Evolutionary conservation across 92 coral and sea anemone species (phyloP).

Genomic region (Umimayanthus chanpuru): DNA sequence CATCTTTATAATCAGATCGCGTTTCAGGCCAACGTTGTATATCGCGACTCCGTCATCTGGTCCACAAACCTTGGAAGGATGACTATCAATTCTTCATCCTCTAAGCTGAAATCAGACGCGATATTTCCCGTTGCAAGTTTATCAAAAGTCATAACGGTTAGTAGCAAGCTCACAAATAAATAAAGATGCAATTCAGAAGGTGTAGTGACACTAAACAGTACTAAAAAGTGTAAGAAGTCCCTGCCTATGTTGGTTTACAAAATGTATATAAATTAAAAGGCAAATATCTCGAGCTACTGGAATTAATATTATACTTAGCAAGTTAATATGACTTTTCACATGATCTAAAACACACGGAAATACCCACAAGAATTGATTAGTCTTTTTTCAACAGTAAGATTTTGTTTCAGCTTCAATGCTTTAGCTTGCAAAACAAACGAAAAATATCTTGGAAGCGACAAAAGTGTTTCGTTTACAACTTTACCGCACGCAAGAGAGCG

Average conservation of each 20-base stretch:
- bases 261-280: neutral
- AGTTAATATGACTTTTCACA: too few relatives aligned
- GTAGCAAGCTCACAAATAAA: neutral
- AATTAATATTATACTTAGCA: too few relatives aligned
- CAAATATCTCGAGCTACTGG: too few relatives aligned
- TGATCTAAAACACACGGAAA: too few relatives aligned
- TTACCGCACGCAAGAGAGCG: too few relatives aligned
- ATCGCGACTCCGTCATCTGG: conserved; percentile 40
- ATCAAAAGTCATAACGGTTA: conserved; percentile 86
- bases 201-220: neutral
- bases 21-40: conserved; percentile 21
- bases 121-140: conserved; percentile 88
- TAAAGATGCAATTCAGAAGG: neutral
- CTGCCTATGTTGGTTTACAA: neutral
- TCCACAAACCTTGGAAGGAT: conserved; percentile 33
- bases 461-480: too few relatives aligned
- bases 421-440: too few relatives aligned
- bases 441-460: too few relatives aligned
- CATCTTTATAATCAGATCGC: neutral
- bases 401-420: too few relatives aligned
- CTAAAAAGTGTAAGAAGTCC: too few relatives aligned
- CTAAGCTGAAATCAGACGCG: conserved; percentile 17
- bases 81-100: conserved; percentile 1
- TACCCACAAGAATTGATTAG: too few relatives aligned
- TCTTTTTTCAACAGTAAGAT: too few relatives aligned